A percentile compares a stretch with the other conserved stretches of the same genome.
Evolutionary conservation across 2,113 vertebrate genomes (phyloP).

Genomic region (Stictonetta naevosa): DNA sequence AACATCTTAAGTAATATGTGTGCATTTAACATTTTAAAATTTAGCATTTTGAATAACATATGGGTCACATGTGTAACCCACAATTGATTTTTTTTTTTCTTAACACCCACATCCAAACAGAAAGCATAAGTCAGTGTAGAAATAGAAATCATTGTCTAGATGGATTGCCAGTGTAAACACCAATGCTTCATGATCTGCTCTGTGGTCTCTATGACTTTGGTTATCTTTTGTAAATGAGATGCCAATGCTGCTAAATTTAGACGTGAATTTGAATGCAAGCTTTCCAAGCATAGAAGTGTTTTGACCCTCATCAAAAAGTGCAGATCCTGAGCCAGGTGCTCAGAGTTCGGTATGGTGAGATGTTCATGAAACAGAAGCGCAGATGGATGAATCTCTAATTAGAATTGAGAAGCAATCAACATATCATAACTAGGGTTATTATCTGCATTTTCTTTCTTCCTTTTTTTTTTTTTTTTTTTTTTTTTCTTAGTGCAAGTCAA

Average conservation of each 20-base stretch:
- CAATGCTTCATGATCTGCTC: neutral
- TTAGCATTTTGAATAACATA: neutral
- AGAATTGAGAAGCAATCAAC: neutral
- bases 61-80: neutral
- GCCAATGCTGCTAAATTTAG: conserved; percentile 18
- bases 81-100: neutral
- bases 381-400: neutral
- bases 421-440: neutral
- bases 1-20: neutral
- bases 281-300: conserved; percentile 5
- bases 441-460: neutral
- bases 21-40: too few species aligned
- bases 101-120: neutral
- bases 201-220: conserved; percentile 1
- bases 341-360: neutral
- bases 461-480: neutral
- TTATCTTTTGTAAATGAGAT: conserved; percentile 28
- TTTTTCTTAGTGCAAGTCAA: neutral
- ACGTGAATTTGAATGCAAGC: neutral
- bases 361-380: neutral
- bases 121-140: neutral
- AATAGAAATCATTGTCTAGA: neutral
- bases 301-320: neutral
- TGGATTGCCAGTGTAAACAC: neutral
- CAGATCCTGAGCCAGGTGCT: neutral